Conservation (phyloP, 2,113 vertebrate species). For the Paratilapia polleni region DNA sequence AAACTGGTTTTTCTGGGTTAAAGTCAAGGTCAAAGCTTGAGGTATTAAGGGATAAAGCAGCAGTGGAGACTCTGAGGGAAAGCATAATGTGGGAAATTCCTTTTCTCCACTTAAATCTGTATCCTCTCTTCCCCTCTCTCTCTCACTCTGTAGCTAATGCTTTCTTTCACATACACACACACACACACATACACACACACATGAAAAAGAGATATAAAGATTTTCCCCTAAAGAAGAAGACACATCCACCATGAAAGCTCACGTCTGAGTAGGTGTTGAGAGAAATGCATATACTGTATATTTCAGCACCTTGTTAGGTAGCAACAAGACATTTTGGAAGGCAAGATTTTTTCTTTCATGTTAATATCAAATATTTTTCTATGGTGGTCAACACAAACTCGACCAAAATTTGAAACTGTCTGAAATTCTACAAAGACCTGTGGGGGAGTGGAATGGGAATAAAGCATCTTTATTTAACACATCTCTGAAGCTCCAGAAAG, state of each 20-base stretch:
- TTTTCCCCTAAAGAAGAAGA: slow-evolving; percentile 17
- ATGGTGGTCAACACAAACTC: background rate
- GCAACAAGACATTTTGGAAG: background rate
- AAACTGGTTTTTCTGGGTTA: slow-evolving; percentile 22
- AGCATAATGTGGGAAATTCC: slow-evolving; percentile 49
- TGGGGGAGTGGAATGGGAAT: background rate
- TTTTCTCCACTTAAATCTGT: slow-evolving; percentile 27
- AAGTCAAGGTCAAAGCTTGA: slow-evolving; percentile 57
- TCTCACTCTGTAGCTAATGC: background rate
- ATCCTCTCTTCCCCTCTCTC: background rate
- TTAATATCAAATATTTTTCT: background rate
- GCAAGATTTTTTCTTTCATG: background rate
- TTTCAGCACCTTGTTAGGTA: background rate
- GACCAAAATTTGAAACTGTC: background rate
- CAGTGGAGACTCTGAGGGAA: slow-evolving; percentile 41
- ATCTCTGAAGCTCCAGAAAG: background rate
- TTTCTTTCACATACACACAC: background rate
- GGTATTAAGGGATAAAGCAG: slow-evolving; percentile 56
- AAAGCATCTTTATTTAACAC: background rate
- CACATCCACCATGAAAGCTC: slow-evolving; percentile 33
- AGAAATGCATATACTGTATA: slow-evolving; percentile 13
- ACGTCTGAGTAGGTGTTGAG: slow-evolving; percentile 16
- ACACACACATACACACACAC: background rate
- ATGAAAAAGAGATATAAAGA: slow-evolving; percentile 33
- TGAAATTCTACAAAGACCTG: background rate